Evolutionary conservation across 2,888 invertebrate species (phyloP), one percentile per base, ranked within the genome.

Genomic region (Horisme vitalbata): DNA sequence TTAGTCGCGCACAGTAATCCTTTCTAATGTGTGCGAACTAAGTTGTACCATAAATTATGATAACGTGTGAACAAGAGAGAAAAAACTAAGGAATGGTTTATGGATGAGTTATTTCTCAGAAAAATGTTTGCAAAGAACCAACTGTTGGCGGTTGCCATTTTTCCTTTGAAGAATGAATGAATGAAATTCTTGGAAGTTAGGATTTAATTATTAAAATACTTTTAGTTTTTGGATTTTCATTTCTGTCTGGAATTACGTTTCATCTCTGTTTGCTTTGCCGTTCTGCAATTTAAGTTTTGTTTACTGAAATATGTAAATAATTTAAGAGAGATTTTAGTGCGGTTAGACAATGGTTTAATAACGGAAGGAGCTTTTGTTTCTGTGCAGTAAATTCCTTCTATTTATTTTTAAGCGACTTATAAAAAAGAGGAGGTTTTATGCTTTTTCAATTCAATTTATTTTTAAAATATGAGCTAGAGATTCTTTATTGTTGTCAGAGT

Each of bases 41-140:
- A 73, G 62, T 72, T 65, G 39, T 55, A 56, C 55, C 63, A 68
- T 72, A 77, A 74, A 74, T 75, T 65, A 61, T 61, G 5, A 59
- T 63, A 61, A 62, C 61, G 47, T 51, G 58, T 48, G 54, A 55
- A 57, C 47, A 61, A 61, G 55, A 50, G 56, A 52, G 48, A 43
- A 45, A 56, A 65, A 64, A 52, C 60, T 47, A 61, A 63, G 60
- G 52, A 59, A 60, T 61, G 55, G 58, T 60, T 63, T 58, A 52
- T 60, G 61, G 45, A 64, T 65, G 56, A 68, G 46, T 61, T 62
- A 61, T 59, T 50, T 50, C 56, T 46, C 30, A 15, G 44, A 35
- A 43, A 34, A 51, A 54, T 56, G 46, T 48, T 53, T 41, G 36
- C 27, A 21, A 31, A 45, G 35, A 52, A 58, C 59, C 55, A 55